Evolutionary conservation across 2,113 vertebrate genomes (phyloP), one percentile per base, ranked within the genome.

Genomic region (Coptodon rendalli): DNA sequence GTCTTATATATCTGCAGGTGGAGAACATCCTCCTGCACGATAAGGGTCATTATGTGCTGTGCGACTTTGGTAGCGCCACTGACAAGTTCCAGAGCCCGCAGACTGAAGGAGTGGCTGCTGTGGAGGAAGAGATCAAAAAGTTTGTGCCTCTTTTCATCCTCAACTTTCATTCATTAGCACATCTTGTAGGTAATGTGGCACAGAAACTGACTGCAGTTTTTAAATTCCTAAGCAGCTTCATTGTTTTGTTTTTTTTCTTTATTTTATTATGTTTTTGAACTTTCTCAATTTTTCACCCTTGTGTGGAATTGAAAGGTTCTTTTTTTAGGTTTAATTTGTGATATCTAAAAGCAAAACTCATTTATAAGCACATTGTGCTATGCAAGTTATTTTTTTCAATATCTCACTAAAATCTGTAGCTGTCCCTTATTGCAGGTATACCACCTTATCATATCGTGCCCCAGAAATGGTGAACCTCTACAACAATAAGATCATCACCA

Each of bases 401-500:
- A 2, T 45, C 45, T 13, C 27, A 45, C 10, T 56, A 17, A 80
- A 81, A 52, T 36, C 27, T 78, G 19, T 17, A 5, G 27, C 27
- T 81, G 29, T 29, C 2, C 94, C 11, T 61, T 80, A 13, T 90
- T 76, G 43, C 88, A 99, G 99, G 95, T 99, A 99, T 89, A 99
- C 99, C 1, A 99, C 99, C 0, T 92, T 99, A 10, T 99, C 99
- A 87, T 99, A 99, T 90, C 97, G 99, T 71, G 98, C 99, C 45
- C 99, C 99, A 79, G 99, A 99, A 95, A 99, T 99, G 99, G 98
- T 99, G 90, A 99, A 99, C 95, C 96, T 99, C 7, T 99, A 99
- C 90, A 99, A 98, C 52, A 98, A 98, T 93, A 98, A 99, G 94
- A 95, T 98, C 78, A 99, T 99, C 93, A 99, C 98, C 45, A 99